Evolutionary conservation across 2,113 vertebrate species (phyloP).

Genomic region (Sceloporus tristichus): DNA sequence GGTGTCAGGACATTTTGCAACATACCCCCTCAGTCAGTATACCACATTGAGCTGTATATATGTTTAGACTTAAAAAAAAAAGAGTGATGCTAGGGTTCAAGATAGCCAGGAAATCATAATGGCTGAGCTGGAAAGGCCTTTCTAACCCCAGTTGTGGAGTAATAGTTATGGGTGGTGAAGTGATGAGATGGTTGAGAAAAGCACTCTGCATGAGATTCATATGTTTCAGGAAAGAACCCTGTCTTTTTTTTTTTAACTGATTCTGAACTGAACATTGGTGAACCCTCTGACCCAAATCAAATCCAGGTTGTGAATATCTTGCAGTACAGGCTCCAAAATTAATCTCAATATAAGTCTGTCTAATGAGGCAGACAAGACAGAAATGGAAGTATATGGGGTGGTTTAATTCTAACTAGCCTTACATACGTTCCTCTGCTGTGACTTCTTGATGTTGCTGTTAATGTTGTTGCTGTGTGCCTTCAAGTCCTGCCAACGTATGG

Average conservation of each 20-base stretch:
- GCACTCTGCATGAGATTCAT: not conserved
- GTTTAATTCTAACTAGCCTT: not conserved
- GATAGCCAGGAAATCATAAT: not conserved
- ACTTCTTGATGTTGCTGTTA: not conserved
- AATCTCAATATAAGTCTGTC: not conserved
- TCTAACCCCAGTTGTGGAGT: not conserved
- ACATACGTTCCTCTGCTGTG: not conserved
- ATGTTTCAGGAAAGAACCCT: not conserved
- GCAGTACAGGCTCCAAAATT: not conserved
- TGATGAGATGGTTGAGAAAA: not conserved
- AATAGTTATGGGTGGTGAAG: not conserved
- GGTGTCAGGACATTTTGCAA: not conserved
- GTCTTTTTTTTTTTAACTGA: not conserved
- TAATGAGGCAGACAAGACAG: not conserved
- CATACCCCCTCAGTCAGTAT: not conserved
- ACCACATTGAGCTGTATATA: not conserved
- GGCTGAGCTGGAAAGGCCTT: not conserved
- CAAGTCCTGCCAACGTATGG: too few relatives aligned
- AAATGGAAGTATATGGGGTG: not conserved
- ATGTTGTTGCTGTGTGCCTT: too few relatives aligned
- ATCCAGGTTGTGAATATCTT: not conserved
- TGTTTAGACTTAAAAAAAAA: not conserved
- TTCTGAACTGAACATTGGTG: not conserved
- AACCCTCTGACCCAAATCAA: not conserved
- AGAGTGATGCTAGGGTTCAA: not conserved